A percentile compares a stretch with the other conserved stretches of the same genome.
Evolutionary conservation across 2,797 vertebrate species (phyloP).

Genomic region (Lerista edwardsae): DNA sequence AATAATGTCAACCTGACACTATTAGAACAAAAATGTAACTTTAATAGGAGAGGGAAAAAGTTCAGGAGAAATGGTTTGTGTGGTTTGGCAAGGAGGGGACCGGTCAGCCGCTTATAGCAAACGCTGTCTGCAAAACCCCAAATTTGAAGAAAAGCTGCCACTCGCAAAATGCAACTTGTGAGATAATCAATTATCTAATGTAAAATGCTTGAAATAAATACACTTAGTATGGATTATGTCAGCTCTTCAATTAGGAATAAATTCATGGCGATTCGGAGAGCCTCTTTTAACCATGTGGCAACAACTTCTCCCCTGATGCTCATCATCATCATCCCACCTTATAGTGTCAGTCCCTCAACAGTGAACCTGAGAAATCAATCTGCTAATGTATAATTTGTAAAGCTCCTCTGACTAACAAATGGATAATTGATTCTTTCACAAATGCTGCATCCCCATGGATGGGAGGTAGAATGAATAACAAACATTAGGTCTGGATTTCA

Average conservation of each 20-base stretch:
- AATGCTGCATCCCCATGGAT: constrained; percentile 80
- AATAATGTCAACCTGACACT: constrained; percentile 80
- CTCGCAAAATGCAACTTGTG: constrained; percentile 55
- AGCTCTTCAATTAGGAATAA: constrained; percentile 83
- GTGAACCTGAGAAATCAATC: constrained; percentile 83
- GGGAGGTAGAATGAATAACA: constrained; percentile 72
- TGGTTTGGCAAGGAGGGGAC: constrained; percentile 39
- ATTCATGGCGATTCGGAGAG: constrained; percentile 76
- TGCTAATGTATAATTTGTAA: constrained; percentile 87
- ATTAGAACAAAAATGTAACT: constrained; percentile 74
- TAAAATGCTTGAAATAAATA: constrained; percentile 76
- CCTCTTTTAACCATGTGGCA: constrained; percentile 80
- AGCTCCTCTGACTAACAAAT: constrained; percentile 83
- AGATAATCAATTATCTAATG: constrained; percentile 79
- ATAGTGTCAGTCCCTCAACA: constrained; percentile 71
- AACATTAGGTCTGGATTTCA: constrained; percentile 63
- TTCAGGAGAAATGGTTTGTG: constrained; percentile 53
- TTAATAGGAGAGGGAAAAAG: constrained; percentile 72
- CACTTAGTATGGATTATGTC: constrained; percentile 82
- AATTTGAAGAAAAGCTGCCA: constrained; percentile 68
- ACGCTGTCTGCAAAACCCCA: constrained; percentile 66
- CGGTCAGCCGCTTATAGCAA: constrained; percentile 55
- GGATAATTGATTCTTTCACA: constrained; percentile 86
- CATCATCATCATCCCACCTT: constrained; percentile 79
- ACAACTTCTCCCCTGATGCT: constrained; percentile 75